Percentiles rank a stretch among this genome's conserved stretches.
phyloP scores from a whole-genome alignment of 2,113 vertebrate genomes.

The Pardalotus punctatus region DNA sequence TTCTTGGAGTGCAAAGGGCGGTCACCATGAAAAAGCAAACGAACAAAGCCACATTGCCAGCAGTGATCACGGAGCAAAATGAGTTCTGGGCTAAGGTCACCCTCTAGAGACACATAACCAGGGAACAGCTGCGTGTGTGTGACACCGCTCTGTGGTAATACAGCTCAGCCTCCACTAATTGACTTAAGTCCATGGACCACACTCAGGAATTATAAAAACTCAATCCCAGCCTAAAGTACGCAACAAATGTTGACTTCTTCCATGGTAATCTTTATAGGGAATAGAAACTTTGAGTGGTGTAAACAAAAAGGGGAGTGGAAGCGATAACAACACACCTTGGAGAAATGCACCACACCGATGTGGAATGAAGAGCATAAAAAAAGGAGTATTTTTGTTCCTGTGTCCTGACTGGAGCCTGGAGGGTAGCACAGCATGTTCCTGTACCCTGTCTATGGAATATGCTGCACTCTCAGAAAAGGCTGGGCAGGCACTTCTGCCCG shows the following conservation, averaged over 20 bases:
- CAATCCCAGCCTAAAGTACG: background rate
- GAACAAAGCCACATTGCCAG: background rate
- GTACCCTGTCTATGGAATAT: background rate
- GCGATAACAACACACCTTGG: background rate
- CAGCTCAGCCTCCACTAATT: background rate
- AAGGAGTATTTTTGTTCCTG: background rate
- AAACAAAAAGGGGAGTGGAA: background rate
- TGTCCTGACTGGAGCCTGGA: background rate
- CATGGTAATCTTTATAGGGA: background rate
- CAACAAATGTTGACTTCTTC: background rate
- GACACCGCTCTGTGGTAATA: background rate
- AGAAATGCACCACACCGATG: fast-evolving
- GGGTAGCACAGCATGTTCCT: fast-evolving
- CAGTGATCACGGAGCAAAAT: background rate
- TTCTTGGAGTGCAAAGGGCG: background rate
- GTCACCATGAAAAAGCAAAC: background rate
- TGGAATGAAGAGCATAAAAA: background rate
- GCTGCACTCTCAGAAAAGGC: background rate
- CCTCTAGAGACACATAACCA: background rate
- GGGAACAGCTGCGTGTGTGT: background rate
- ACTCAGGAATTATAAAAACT: background rate
- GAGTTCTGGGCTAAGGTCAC: background rate
- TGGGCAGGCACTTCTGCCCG: background rate
- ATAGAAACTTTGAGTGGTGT: background rate
- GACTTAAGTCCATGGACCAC: background rate